A percentile compares a stretch with the other conserved stretches of the same genome.
These are phyloP conservation scores for Sturmia bella DNA, from an alignment of 2,888 invertebrate species.

Conservation along the genomic window DNA sequence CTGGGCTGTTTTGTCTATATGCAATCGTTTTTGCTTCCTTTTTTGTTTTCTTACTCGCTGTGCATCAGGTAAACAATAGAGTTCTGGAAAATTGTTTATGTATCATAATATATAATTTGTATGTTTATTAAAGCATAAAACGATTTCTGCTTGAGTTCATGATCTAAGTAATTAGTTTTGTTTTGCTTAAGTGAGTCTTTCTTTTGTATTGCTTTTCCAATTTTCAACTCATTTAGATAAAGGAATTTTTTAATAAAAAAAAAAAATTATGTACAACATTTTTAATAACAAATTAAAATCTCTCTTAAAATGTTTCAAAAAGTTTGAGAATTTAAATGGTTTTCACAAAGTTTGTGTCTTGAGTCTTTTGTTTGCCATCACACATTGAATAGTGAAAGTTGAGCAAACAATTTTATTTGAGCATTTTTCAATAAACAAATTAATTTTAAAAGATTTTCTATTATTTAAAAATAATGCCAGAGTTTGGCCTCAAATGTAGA, in stretches of 20 bases:
- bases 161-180: slow-evolving; percentile 55
- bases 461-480: too few relatives aligned
- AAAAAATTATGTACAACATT: too few relatives aligned
- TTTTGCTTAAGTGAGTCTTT: neutral
- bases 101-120: slow-evolving; percentile 55
- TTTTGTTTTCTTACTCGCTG: neutral
- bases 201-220: slow-evolving; percentile 25
- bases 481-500: too few relatives aligned
- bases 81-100: neutral
- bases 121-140: slow-evolving; percentile 66
- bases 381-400: too few relatives aligned
- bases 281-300: too few relatives aligned
- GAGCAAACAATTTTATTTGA: too few relatives aligned
- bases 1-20: slow-evolving; percentile 15
- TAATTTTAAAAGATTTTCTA: too few relatives aligned
- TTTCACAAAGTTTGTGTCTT: slow-evolving; percentile 23
- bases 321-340: too few relatives aligned
- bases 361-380: slow-evolving; percentile 21
- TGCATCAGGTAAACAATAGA: slow-evolving; percentile 24
- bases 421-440: too few relatives aligned
- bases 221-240: slow-evolving; percentile 29
- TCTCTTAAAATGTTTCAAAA: too few relatives aligned
- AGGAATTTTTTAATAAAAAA: slow-evolving; percentile 16
- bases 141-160: slow-evolving; percentile 68
- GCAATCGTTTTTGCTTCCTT: neutral